phyloP scores from a whole-genome alignment of 2,888 invertebrate genomes.

The Oxyteleia sp. region DNA sequence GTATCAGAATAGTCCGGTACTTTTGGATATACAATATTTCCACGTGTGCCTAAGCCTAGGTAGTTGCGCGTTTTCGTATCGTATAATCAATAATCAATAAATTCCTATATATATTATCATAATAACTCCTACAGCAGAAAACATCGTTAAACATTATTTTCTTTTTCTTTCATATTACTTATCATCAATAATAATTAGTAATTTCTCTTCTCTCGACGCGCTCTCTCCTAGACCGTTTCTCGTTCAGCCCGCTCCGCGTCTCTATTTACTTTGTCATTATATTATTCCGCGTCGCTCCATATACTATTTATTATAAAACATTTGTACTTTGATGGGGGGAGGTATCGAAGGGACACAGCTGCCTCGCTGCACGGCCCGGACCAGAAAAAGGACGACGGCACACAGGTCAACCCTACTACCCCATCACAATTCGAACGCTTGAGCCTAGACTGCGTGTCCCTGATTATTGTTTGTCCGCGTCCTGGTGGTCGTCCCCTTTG shows the following conservation, averaged over 20 bases:
- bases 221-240: conserved; percentile 52
- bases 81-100: conserved; percentile 76
- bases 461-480: conserved; percentile 49
- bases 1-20: conserved; percentile 18
- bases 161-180: conserved; percentile 78
- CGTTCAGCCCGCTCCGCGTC: conserved; percentile 62
- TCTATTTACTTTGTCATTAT: conserved; percentile 75
- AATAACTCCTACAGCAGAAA: conserved; percentile 85
- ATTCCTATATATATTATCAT: conserved; percentile 78
- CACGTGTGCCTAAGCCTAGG: conserved; percentile 55
- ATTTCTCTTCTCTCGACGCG: conserved; percentile 75
- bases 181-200: conserved; percentile 81
- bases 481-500: conserved; percentile 43
- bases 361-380: conserved; percentile 73
- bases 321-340: conserved; percentile 87
- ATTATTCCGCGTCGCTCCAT: conserved; percentile 82
- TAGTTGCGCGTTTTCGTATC: conserved; percentile 61
- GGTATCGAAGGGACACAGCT: conserved; percentile 85
- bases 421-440: conserved; percentile 45
- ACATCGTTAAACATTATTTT: conserved; percentile 86
- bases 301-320: conserved; percentile 86
- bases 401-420: conserved; percentile 35
- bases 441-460: conserved; percentile 50
- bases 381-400: conserved; percentile 42
- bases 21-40: conserved; percentile 33